A percentile compares a stretch with the other conserved stretches of the same genome.
Evolutionary conservation across 2,113 vertebrate species (phyloP).

Genomic region (Sylvietta virens): DNA sequence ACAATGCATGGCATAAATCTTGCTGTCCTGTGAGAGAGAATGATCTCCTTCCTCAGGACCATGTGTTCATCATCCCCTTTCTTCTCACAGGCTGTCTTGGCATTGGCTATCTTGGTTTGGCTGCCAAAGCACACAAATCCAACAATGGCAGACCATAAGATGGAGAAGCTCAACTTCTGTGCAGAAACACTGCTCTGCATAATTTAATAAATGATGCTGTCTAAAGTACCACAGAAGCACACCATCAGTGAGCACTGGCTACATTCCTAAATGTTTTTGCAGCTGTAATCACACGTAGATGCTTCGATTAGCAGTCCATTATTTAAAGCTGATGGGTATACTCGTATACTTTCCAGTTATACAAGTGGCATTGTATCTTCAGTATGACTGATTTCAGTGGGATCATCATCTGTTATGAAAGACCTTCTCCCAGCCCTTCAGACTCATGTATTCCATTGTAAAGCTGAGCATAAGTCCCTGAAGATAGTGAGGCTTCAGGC

Average conservation of each 20-base stretch:
- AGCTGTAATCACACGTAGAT: background rate
- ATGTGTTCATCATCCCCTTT: rapidly evolving
- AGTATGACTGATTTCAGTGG: background rate
- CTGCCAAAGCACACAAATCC: background rate
- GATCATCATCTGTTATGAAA: background rate
- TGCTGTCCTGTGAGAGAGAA: rapidly evolving
- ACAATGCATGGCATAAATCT: rapidly evolving
- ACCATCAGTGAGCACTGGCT: background rate
- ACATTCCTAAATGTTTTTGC: background rate
- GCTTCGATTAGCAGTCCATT: background rate
- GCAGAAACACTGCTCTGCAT: background rate
- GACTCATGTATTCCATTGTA: background rate
- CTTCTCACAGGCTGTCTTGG: background rate
- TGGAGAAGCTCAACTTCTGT: background rate
- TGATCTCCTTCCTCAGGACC: background rate
- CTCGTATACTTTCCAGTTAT: background rate
- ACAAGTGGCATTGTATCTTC: background rate
- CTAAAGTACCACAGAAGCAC: background rate
- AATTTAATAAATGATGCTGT: background rate
- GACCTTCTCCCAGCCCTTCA: background rate
- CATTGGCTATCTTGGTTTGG: background rate
- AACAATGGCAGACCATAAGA: rapidly evolving
- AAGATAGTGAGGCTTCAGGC: background rate
- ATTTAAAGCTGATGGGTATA: background rate
- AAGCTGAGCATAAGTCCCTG: background rate